A percentile compares a stretch with the other conserved stretches of the same genome.
Conservation (phyloP, 2,113 vertebrate species). For the Megaceryle torquata region DNA sequence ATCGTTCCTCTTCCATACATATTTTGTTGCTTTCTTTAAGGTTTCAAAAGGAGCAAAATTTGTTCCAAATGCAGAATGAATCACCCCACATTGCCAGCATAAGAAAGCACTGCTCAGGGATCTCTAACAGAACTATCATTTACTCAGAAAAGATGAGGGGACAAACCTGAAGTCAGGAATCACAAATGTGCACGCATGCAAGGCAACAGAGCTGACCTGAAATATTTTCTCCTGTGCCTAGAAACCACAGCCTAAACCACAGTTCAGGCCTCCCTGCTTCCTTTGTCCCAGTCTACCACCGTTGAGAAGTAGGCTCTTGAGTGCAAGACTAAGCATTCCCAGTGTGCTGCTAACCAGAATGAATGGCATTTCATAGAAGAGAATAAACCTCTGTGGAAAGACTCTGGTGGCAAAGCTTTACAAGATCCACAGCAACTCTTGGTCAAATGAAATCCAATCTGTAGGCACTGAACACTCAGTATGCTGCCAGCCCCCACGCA, state of each 20-base stretch:
- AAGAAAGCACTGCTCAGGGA: not conserved
- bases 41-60: not conserved
- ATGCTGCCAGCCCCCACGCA: not conserved
- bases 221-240: not conserved
- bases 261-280: not conserved
- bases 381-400: not conserved
- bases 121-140: not conserved
- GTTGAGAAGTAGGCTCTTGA: not conserved
- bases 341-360: not conserved
- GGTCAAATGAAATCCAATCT: not conserved
- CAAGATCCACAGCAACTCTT: not conserved
- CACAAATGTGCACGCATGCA: rapidly evolving
- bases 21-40: not conserved
- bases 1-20: not conserved
- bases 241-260: not conserved
- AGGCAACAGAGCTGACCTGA: not conserved
- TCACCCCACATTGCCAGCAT: not conserved
- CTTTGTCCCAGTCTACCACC: not conserved
- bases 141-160: not conserved
- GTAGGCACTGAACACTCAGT: not conserved
- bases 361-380: not conserved
- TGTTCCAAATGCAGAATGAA: not conserved
- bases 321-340: not conserved
- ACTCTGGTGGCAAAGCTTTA: not conserved
- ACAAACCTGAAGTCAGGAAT: not conserved